Conservation (phyloP, 2,113 vertebrate species). For the Gadus chalcogrammus region DNA sequence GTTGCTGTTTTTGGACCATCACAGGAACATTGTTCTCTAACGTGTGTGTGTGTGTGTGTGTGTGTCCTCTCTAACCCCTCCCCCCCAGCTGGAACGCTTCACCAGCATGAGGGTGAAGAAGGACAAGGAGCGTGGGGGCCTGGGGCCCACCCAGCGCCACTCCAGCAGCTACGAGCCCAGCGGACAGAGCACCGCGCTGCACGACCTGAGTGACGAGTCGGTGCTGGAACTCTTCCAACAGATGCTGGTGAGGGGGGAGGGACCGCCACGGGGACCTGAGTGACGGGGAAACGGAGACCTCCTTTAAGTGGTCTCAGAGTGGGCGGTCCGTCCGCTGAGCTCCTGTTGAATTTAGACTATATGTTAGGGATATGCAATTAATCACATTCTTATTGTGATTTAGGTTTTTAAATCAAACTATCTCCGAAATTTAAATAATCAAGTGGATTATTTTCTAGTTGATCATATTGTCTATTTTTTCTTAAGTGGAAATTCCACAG, state of each 20-base stretch:
- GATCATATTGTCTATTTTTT: too few species aligned
- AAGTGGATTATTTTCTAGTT: too few species aligned
- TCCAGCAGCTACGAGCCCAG: slow-evolving; percentile 76
- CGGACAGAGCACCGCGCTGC: slow-evolving; percentile 63
- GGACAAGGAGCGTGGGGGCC: slow-evolving; percentile 81
- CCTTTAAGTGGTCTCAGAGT: too few species aligned
- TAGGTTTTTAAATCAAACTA: too few species aligned
- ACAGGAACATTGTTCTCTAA: slow-evolving; percentile 19
- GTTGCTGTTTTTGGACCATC: not conserved
- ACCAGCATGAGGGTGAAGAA: slow-evolving; percentile 91
- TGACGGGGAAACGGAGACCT: too few species aligned
- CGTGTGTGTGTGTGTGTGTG: not conserved
- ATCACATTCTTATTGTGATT: too few species aligned
- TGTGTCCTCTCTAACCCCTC: not conserved
- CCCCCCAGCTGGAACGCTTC: slow-evolving; percentile 83
- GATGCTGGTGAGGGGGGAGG: slow-evolving; percentile 82
- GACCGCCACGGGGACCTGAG: too few species aligned
- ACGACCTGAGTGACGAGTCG: slow-evolving; percentile 76
- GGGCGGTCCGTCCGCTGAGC: too few species aligned
- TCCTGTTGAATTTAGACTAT: too few species aligned
- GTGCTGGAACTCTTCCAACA: slow-evolving; percentile 87
- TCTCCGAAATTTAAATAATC: too few species aligned
- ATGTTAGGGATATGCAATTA: too few species aligned
- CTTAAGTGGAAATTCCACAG: too few species aligned
- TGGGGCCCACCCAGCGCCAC: slow-evolving; percentile 69